These are phyloP conservation scores for Nothocercus nigrocapillus DNA, from an alignment of 2,113 vertebrate species.

Conservation along the genomic window DNA sequence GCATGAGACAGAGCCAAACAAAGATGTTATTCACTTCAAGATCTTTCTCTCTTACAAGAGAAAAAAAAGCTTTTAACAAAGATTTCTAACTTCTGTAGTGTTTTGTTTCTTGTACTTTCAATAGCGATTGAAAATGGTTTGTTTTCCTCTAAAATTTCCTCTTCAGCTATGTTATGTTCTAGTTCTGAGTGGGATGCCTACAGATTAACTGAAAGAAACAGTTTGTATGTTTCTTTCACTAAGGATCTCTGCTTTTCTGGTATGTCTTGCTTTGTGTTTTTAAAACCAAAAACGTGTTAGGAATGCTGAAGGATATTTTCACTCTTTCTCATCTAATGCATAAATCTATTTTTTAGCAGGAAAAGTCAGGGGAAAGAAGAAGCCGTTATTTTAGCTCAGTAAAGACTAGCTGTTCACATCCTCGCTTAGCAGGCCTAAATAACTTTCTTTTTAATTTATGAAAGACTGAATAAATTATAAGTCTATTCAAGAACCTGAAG, in stretches of 20 bases:
- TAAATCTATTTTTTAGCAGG: background rate
- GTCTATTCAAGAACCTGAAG: background rate
- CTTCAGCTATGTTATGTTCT: background rate
- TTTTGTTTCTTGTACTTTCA: background rate
- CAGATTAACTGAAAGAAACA: background rate
- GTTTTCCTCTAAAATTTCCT: background rate
- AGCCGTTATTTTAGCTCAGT: background rate
- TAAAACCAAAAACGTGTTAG: background rate
- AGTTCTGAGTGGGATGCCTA: background rate
- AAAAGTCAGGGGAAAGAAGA: background rate
- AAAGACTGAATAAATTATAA: background rate
- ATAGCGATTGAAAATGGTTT: background rate
- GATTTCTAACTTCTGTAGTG: background rate
- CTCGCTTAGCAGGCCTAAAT: background rate
- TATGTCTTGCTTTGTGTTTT: background rate
- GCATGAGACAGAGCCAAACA: background rate
- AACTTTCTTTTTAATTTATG: background rate
- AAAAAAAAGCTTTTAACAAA: background rate
- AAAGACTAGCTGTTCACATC: background rate
- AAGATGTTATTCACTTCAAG: slow-evolving; percentile 4
- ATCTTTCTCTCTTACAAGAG: background rate
- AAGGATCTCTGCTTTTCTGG: background rate
- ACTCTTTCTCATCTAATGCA: background rate
- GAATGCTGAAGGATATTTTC: background rate
- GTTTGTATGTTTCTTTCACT: background rate